These are phyloP conservation scores for Synanthedon myopaeformis DNA, from an alignment of 2,888 invertebrate genomes.

Conservation along the genomic window DNA sequence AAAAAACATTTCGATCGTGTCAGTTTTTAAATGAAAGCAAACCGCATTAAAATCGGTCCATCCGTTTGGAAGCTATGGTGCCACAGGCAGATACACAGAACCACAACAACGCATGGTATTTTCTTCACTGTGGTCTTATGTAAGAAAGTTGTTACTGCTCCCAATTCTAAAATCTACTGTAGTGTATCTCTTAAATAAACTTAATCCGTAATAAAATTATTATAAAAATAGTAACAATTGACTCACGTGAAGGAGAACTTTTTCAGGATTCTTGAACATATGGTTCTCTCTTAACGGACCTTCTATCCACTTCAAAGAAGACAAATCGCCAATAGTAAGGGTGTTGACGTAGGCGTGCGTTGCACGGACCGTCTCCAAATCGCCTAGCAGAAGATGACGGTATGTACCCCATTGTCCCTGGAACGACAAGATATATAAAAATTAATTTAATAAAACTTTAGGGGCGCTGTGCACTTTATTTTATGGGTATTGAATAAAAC, in stretches of 20 bases:
- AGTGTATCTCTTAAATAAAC: background rate
- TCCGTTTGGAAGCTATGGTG: too few species aligned
- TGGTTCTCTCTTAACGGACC: slow-evolving; percentile 61
- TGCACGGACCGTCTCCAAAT: slow-evolving; percentile 46
- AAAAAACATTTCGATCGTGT: too few species aligned
- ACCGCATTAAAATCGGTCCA: too few species aligned
- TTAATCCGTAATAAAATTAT: background rate
- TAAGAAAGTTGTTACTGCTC: too few species aligned
- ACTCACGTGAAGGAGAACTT: slow-evolving; percentile 41
- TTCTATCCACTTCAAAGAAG: slow-evolving; percentile 80
- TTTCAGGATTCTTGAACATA: slow-evolving; percentile 29
- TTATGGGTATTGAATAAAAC: too few species aligned
- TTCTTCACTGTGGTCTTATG: too few species aligned
- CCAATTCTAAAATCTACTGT: too few species aligned
- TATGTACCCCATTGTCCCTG: slow-evolving; percentile 82
- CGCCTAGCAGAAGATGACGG: slow-evolving; percentile 79
- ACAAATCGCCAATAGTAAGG: slow-evolving; percentile 84
- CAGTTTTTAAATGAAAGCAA: too few species aligned
- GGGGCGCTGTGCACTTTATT: too few species aligned
- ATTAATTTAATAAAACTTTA: background rate
- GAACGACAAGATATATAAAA: background rate
- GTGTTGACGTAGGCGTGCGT: slow-evolving; percentile 85
- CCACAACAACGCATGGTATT: too few species aligned
- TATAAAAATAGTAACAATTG: background rate
- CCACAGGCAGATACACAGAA: too few species aligned